A percentile compares a stretch with the other conserved stretches of the same genome.
These are phyloP conservation scores for Xiphophorus hellerii DNA, from an alignment of 2,113 vertebrate species.

Conservation along the genomic window DNA sequence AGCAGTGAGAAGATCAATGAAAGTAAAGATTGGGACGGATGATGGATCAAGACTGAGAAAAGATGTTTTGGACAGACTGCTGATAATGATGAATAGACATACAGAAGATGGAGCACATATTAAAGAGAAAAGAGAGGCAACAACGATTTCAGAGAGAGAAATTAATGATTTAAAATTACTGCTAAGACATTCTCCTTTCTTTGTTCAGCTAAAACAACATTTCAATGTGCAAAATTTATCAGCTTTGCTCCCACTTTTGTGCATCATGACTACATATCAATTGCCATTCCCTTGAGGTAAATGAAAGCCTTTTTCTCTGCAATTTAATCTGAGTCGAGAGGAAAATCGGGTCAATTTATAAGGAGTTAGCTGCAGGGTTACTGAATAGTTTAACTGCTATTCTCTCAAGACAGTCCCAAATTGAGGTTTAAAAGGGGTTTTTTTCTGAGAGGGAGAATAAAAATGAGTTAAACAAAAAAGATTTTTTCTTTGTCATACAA, in stretches of 20 bases:
- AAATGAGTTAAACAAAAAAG: slow-evolving; percentile 47
- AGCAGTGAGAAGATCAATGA: slow-evolving; percentile 63
- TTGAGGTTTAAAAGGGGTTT: slow-evolving; percentile 13
- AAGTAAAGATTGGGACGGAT: slow-evolving; percentile 57
- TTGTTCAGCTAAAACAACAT: slow-evolving; percentile 25
- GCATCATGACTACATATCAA: slow-evolving; percentile 40
- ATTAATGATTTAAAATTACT: neutral
- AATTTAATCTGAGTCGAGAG: slow-evolving; percentile 41
- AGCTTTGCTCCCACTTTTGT: slow-evolving; percentile 51
- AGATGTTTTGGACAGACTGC: slow-evolving; percentile 40
- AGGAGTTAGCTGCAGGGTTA: slow-evolving; percentile 37
- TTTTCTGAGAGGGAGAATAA: slow-evolving; percentile 8
- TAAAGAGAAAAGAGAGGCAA: slow-evolving; percentile 11
- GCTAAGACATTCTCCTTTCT: neutral
- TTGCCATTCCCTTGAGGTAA: slow-evolving; percentile 44
- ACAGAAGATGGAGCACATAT: slow-evolving; percentile 38
- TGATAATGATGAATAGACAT: slow-evolving; percentile 64
- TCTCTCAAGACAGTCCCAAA: slow-evolving; percentile 40
- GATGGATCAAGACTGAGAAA: slow-evolving; percentile 54
- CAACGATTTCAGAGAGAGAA: slow-evolving; percentile 7
- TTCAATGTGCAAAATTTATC: slow-evolving; percentile 25
- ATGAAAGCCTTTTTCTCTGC: slow-evolving; percentile 52
- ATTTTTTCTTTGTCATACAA: slow-evolving; percentile 37
- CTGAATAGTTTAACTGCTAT: slow-evolving; percentile 38
- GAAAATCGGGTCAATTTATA: slow-evolving; percentile 44